Evolutionary conservation across 2,113 vertebrate species (phyloP).

Genomic region (Dromiciops gliroides): DNA sequence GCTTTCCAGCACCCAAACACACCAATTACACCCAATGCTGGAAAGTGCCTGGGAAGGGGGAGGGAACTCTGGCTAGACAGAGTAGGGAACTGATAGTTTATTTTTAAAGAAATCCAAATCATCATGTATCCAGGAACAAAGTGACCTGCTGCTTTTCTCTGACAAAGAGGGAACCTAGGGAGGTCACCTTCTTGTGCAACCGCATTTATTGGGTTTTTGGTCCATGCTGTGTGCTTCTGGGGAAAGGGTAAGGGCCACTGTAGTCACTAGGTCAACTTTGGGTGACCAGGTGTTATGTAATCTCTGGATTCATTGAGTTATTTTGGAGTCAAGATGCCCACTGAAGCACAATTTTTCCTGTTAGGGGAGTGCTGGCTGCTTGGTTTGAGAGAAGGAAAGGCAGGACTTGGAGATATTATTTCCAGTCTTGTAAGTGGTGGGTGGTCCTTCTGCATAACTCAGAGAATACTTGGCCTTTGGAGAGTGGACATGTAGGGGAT

Average conservation of each 20-base stretch:
- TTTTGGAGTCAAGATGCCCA: constrained; percentile 17
- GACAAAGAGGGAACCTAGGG: constrained; percentile 4
- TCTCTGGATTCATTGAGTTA: neutral
- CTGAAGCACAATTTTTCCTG: neutral
- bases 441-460: neutral
- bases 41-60: constrained; percentile 36
- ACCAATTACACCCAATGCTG: neutral
- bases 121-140: neutral
- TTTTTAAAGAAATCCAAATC: neutral
- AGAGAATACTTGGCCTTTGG: constrained; percentile 1
- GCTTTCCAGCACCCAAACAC: constrained; percentile 9
- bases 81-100: neutral
- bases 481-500: neutral
- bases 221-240: neutral
- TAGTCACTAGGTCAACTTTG: neutral
- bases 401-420: constrained; percentile 16
- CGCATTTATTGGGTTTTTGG: neutral
- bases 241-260: neutral
- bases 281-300: neutral
- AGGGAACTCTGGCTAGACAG: neutral
- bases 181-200: neutral
- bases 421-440: neutral
- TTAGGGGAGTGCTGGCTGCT: neutral
- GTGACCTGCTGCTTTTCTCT: neutral
- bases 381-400: constrained; percentile 3